Evolutionary conservation across 2,113 vertebrate species (phyloP).

Genomic region (Melanotaenia duboulayi): DNA sequence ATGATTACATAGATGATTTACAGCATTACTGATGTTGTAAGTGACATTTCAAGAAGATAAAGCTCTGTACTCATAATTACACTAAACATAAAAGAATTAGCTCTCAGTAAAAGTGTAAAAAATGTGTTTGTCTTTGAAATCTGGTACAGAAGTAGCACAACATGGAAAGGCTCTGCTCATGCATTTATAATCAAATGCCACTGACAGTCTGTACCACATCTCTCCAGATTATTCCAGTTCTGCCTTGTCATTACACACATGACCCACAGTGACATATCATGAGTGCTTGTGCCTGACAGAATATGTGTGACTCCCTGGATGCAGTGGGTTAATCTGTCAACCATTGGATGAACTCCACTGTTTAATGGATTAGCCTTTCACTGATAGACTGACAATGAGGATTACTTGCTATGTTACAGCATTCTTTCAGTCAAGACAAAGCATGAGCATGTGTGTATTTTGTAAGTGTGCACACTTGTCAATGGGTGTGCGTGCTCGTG

Average conservation of each 20-base stretch:
- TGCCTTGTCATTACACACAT: neutral
- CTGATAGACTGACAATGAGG: slow-evolving; percentile 49
- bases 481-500: neutral
- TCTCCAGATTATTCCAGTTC: slow-evolving; percentile 10
- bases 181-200: neutral
- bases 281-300: slow-evolving; percentile 4
- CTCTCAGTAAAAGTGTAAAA: neutral
- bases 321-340: slow-evolving; percentile 63
- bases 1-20: neutral
- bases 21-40: neutral
- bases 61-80: neutral
- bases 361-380: slow-evolving; percentile 67
- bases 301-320: slow-evolving; percentile 17
- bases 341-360: slow-evolving; percentile 59
- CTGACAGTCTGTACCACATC: neutral
- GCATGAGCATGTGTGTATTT: neutral
- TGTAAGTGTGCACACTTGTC: too few relatives aligned
- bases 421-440: neutral
- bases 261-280: neutral
- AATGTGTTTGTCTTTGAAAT: neutral
- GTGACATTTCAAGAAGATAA: neutral
- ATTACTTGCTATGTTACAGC: slow-evolving; percentile 44
- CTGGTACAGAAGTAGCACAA: neutral
- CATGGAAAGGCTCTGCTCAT: neutral
- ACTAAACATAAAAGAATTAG: neutral